phyloP scores from a whole-genome alignment of 1,140 invertebrate species.

The Episyrphus balteatus region DNA sequence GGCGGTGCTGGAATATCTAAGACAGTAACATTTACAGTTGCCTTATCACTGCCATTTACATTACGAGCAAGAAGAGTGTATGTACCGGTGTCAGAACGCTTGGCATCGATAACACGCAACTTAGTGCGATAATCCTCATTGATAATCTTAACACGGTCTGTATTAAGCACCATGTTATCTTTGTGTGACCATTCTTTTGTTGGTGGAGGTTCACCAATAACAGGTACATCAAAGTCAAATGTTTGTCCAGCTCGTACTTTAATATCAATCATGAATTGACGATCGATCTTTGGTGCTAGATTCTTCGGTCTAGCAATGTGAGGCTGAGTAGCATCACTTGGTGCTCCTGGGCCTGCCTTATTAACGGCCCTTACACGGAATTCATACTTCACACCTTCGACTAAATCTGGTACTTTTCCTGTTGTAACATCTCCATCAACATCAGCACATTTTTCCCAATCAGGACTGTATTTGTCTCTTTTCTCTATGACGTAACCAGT shows the following conservation, averaged over 20 bases:
- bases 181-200: slow-evolving; percentile 85
- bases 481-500: slow-evolving; percentile 94
- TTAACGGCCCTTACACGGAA: slow-evolving; percentile 91
- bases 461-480: slow-evolving; percentile 77
- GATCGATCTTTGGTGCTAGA: slow-evolving; percentile 82
- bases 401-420: slow-evolving; percentile 75
- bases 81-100: slow-evolving; percentile 75
- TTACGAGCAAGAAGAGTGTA: slow-evolving; percentile 89
- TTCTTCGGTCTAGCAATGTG: slow-evolving; percentile 88
- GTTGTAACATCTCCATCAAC: slow-evolving; percentile 71
- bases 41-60: slow-evolving; percentile 77
- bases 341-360: slow-evolving; percentile 83
- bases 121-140: slow-evolving; percentile 83
- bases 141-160: slow-evolving; percentile 70
- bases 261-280: slow-evolving; percentile 84
- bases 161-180: slow-evolving; percentile 64
- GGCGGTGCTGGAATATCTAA: slow-evolving; percentile 80
- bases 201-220: slow-evolving; percentile 87
- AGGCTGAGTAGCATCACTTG: slow-evolving; percentile 77
- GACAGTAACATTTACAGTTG: slow-evolving; percentile 79
- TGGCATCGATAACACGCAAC: slow-evolving; percentile 76
- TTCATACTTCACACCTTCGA: slow-evolving; percentile 84
- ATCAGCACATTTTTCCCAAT: slow-evolving; percentile 79
- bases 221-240: slow-evolving; percentile 89
- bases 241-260: slow-evolving; percentile 85